Evolutionary conservation across 1,140 invertebrate species (phyloP).

Genomic region (Chironomus striatipennis): DNA sequence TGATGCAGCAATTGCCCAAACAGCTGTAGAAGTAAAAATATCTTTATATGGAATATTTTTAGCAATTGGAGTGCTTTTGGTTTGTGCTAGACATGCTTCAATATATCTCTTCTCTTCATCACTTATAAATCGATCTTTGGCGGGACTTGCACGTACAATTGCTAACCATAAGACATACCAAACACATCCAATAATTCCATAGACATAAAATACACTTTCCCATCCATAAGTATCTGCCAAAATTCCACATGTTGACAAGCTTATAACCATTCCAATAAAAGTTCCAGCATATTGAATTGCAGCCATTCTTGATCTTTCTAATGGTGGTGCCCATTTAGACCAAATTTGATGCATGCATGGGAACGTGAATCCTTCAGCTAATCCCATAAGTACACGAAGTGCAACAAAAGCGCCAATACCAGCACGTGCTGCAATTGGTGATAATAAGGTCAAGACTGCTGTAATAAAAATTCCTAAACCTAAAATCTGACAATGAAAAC

Average conservation of each 20-base stretch:
- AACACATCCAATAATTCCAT: constrained; percentile 67
- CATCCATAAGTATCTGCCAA: constrained; percentile 58
- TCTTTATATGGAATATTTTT: constrained; percentile 65
- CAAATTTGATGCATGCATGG: constrained; percentile 75
- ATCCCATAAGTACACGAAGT: constrained; percentile 66
- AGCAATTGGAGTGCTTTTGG: constrained; percentile 47
- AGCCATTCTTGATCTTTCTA: constrained; percentile 55
- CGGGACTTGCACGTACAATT: constrained; percentile 73
- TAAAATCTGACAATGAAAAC: neutral
- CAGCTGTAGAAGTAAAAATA: constrained; percentile 72
- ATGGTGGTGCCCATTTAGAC: constrained; percentile 69
- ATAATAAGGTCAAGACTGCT: constrained; percentile 67
- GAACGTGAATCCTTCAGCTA: constrained; percentile 82
- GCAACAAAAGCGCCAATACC: constrained; percentile 57
- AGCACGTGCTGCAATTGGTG: constrained; percentile 58
- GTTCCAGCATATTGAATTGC: neutral
- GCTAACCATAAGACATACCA: constrained; percentile 80
- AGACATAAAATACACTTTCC: constrained; percentile 85
- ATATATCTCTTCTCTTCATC: constrained; percentile 84
- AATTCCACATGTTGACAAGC: neutral
- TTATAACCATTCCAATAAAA: neutral
- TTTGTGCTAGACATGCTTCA: constrained; percentile 58
- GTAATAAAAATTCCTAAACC: constrained; percentile 59
- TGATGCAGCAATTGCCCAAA: constrained; percentile 74
- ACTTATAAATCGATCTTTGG: constrained; percentile 66